Evolutionary conservation across 2,888 invertebrate species (phyloP).

Genomic region (Dicycla oo): DNA sequence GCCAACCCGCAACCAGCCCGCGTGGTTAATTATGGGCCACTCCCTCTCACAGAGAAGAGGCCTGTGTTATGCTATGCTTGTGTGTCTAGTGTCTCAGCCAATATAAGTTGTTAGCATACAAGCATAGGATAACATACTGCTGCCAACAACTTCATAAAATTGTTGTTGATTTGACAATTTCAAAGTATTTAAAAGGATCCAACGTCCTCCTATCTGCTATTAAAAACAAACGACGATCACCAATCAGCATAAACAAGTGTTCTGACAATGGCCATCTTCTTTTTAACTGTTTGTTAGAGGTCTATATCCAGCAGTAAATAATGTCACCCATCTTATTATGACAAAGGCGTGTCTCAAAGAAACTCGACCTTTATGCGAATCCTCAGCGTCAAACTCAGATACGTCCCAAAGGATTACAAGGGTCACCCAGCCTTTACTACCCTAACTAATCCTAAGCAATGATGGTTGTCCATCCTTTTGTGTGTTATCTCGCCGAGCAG

Average conservation of each 20-base stretch:
- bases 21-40: neutral
- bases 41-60: neutral
- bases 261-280: neutral
- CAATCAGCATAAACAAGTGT: neutral
- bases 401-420: conserved; percentile 69
- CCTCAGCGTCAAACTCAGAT: conserved; percentile 59
- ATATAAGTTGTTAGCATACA: too few species aligned
- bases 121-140: neutral
- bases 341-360: conserved; percentile 46
- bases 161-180: neutral
- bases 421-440: conserved; percentile 59
- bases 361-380: conserved; percentile 48
- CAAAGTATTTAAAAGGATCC: neutral
- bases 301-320: conserved; percentile 4
- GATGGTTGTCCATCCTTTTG: conserved; percentile 59
- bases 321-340: conserved; percentile 18
- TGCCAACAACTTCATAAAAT: neutral
- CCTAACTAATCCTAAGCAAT: conserved; percentile 69
- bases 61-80: neutral
- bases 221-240: neutral
- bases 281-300: neutral
- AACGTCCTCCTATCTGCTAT: neutral
- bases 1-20: too few species aligned
- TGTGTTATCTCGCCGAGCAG: conserved; percentile 55
- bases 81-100: neutral